Percentiles rank a stretch among this genome's conserved stretches.
phyloP scores from a whole-genome alignment of 23 tunicate species.

The Styela clava region DNA sequence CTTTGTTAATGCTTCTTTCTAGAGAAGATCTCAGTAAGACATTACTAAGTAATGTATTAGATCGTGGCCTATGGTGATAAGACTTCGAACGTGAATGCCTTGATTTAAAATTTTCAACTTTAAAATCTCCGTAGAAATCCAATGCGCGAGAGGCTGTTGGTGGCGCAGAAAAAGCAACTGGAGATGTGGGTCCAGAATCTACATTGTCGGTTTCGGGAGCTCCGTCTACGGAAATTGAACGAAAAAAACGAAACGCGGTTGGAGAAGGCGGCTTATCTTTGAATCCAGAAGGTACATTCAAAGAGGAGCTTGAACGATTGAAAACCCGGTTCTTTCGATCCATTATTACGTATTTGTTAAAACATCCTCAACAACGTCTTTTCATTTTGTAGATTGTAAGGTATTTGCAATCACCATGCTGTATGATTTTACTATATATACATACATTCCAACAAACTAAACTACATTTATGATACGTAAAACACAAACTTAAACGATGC shows the following conservation, averaged over 20 bases:
- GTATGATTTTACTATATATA: background rate
- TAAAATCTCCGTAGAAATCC: background rate
- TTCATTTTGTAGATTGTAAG: too few relatives aligned
- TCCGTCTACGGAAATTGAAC: constrained; percentile 30
- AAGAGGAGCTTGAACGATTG: background rate
- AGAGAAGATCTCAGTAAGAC: constrained; percentile 18
- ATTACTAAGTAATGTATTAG: constrained; percentile 25
- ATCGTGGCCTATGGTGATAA: constrained; percentile 23
- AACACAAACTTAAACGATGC: too few relatives aligned
- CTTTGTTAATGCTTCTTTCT: background rate
- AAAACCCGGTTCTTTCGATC: background rate
- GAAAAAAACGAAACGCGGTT: constrained; percentile 15
- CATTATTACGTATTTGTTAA: background rate
- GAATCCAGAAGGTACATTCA: background rate
- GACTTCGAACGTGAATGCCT: constrained; percentile 16
- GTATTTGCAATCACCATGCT: background rate
- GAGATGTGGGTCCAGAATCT: background rate
- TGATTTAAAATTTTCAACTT: background rate
- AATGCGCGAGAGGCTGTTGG: background rate
- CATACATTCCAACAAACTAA: too few relatives aligned
- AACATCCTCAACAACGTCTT: too few relatives aligned
- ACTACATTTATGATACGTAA: too few relatives aligned
- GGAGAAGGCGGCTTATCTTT: background rate
- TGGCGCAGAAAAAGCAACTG: background rate
- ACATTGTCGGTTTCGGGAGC: background rate